Evolutionary conservation across 64 coral and sea anemone genomes (phyloP), one percentile per base, ranked within the genome.

Genomic region (Platygyra sinensis): DNA sequence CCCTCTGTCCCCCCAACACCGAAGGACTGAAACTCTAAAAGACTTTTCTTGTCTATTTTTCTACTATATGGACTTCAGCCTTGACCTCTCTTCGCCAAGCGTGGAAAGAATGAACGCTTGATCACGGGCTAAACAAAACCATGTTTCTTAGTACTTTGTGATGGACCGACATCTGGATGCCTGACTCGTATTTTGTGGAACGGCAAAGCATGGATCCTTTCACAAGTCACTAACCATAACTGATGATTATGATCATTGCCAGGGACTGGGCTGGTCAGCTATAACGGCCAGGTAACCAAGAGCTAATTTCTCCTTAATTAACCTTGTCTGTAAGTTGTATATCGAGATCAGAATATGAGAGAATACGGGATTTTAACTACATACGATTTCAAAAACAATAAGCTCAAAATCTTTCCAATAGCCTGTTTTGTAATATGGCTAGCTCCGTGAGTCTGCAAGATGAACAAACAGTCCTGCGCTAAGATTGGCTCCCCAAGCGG

Each of bases 101-200:
- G 30, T 99, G 97, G 97, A 62, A 52, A 28, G 97, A 39, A 99
- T 30, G 83, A 89, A 4, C 82, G 97, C 72, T 99, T 19, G 91
- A 90, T 86, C 97, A 99, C 74, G 97, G 93, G 0, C 78, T 93
- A 74, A 3, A 96, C 49, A 85, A 42, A 22, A 96, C 97, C 87
- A 93, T 99, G 87, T 90, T 88, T 14, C 88, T 99, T 3, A 95
- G 94, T 33, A 91, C 91, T 96, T 91, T 22, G 94, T 95, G 46
- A 83, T 99, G 77, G 94, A 95, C 16, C 89, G 90, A 39, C 13
- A 96, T 99, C 12, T 99, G 97, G 97, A 88, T 99, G 88, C 97
- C 38, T 33, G 97, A 99, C 72, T 91, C 97, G 22, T 99, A 99
- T 59, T 99, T 99, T 86, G 97, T 99, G 8, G 5, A 99, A 99